Evolutionary conservation across 2,888 invertebrate genomes (phyloP), one percentile per base, ranked within the genome.

Genomic region (Brenthis daphne): DNA sequence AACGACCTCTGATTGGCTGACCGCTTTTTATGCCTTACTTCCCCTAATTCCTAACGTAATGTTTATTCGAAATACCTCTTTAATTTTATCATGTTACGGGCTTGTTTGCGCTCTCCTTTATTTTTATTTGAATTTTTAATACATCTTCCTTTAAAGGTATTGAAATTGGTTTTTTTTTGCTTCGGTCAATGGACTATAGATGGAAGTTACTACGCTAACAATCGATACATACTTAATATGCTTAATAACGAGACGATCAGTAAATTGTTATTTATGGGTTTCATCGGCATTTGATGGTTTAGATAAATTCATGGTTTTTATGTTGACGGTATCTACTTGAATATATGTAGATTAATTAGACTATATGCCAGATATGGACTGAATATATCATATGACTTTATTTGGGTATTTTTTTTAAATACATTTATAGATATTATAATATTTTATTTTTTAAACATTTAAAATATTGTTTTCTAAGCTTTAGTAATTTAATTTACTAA

Each of bases 41-140:
- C 92, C 92, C 92, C 92, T 92, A 92, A 92, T 92, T 90, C 83
- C 85, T 89, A 90, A 89, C 85, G 87, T 87, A 85, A 89, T 89
- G 86, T 87, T 85, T 87, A 87, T 86, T 85, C 87, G 87, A 90
- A 90, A 89, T 86, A 82, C 87, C 85, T 83, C 90, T 87, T 89
- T 91, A 91, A 88, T 85, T 82, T 87, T 85, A 89, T 85, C 77
- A 81, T 20, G 60, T 77, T 89, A 90, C 84, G 89, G 86, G 85
- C 85, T 85, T 79, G 88, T 89, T 91, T 90, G 83, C 85, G 81
- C 63, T 63, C 50, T 60, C 50, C 29, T 50, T 60, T 57, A 57
- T 8, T 14, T 53, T 63, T 87, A 87, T 87, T 88, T 85, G 82
- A 88, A 89, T 88, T 89, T 89, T 90, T 88, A 87, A 89, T 86